phyloP scores from a whole-genome alignment of 2,797 vertebrate genomes.

The Sebastes nivosus region DNA sequence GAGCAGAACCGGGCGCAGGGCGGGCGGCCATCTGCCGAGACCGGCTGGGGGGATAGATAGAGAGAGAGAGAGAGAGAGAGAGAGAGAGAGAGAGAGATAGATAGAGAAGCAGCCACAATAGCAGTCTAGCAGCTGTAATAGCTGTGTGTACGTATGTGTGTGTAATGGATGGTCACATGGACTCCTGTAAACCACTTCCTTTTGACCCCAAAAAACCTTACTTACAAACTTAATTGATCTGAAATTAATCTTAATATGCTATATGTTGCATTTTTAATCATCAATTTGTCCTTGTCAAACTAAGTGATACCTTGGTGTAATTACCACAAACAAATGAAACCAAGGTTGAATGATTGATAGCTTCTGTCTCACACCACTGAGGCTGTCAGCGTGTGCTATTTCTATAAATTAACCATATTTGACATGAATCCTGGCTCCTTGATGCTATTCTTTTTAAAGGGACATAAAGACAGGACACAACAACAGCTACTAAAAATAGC shows the following conservation, averaged over 20 bases:
- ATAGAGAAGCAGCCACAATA: too few species aligned
- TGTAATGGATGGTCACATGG: not conserved
- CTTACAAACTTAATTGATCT: not conserved
- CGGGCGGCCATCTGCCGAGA: too few species aligned
- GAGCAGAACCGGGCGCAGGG: too few species aligned
- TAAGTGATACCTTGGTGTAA: not conserved
- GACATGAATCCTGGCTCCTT: not conserved
- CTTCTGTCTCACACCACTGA: not conserved
- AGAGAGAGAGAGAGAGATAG: too few species aligned
- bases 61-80: too few species aligned
- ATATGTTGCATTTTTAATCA: not conserved
- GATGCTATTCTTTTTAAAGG: not conserved
- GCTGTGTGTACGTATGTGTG: not conserved
- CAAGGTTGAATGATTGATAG: slow-evolving; percentile 32
- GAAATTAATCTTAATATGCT: slow-evolving; percentile 29
- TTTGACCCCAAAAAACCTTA: not conserved
- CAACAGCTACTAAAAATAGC: not conserved
- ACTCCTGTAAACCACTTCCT: not conserved
- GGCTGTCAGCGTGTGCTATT: too few species aligned
- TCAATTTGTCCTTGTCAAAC: slow-evolving; percentile 16
- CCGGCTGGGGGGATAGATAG: too few species aligned
- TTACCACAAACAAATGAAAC: slow-evolving; percentile 31
- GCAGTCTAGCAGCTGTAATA: too few species aligned
- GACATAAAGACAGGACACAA: not conserved
- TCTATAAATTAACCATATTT: not conserved